Evolutionary conservation across 2,888 invertebrate species (phyloP), one percentile per base, ranked within the genome.

Genomic region (Agrotis puta): DNA sequence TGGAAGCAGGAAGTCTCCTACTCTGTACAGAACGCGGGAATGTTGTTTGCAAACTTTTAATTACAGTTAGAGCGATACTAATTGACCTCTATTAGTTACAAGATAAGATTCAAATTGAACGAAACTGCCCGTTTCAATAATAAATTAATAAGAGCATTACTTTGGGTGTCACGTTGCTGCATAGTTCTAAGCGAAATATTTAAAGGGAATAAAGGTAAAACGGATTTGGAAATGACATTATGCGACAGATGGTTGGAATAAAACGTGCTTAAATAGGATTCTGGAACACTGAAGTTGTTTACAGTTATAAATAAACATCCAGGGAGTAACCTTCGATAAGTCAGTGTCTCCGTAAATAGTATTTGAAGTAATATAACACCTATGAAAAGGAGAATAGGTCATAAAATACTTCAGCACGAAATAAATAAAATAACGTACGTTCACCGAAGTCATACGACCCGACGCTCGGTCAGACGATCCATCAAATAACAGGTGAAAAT

Each of bases 401-500:
- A 57, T 14, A 74, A 74, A 79, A 76, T 57, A 54, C 56, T 53
- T 50, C 14, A 39, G 54, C 56, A 66, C 24, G 14, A 61, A 45
- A 77, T 47, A 73, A 68, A 77, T 79, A 48, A 57, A 65, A 59
- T 59, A 59, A 67, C 59, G 27, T 57, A 71, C 56, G 62, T 73
- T 68, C 69, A 62, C 64, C 48, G 62, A 73, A 77, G 67, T 65
- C 79, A 78, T 65, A 58, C 72, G 51, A 59, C 53, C 53, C 59
- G 62, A 63, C 59, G 57, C 53, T 64, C 70, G 47, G 68, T 73
- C 68, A 54, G 58, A 61, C 75, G 57, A 81, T 83, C 75, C 70
- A 82, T 81, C 82, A 82, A 75, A 78, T 73, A 76, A 71, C 85
- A 82, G 85, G 82, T 87, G 86, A 87, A 85, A 88, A 87, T 85